These are phyloP conservation scores for Candoia aspera DNA, from an alignment of 2,113 vertebrate genomes.

Conservation along the genomic window DNA sequence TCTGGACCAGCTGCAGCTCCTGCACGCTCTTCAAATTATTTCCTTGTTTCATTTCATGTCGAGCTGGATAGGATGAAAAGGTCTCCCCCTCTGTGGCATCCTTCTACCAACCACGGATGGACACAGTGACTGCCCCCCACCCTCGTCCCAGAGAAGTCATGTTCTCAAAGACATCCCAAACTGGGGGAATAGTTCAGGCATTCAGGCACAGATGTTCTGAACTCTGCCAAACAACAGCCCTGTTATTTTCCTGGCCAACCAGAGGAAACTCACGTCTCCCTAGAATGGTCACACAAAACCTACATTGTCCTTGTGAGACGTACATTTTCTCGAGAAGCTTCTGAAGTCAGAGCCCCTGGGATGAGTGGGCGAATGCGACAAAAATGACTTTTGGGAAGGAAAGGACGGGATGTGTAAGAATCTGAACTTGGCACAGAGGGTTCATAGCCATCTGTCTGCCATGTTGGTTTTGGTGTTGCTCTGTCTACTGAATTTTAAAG, in stretches of 20 bases:
- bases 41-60: not conserved
- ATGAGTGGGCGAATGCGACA: accelerated
- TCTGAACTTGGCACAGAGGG: accelerated
- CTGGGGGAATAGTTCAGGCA: not conserved
- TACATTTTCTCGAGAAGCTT: not conserved
- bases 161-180: not conserved
- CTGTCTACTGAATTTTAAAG: too few species aligned
- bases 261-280: not conserved
- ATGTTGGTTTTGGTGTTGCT: not conserved
- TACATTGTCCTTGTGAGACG: not conserved
- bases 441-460: accelerated
- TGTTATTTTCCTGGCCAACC: conserved; percentile 3
- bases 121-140: not conserved
- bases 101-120: not conserved
- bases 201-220: not conserved
- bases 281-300: not conserved
- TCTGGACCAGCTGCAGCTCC: not conserved
- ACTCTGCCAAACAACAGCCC: not conserved
- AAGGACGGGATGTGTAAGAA: accelerated
- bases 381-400: not conserved
- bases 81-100: too few species aligned
- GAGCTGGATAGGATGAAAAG: not conserved
- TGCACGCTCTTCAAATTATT: not conserved
- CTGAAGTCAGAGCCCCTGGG: not conserved
- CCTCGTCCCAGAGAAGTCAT: not conserved